Conservation (phyloP, 2,888 invertebrate genomes). For the Dynastes hyllus region DNA sequence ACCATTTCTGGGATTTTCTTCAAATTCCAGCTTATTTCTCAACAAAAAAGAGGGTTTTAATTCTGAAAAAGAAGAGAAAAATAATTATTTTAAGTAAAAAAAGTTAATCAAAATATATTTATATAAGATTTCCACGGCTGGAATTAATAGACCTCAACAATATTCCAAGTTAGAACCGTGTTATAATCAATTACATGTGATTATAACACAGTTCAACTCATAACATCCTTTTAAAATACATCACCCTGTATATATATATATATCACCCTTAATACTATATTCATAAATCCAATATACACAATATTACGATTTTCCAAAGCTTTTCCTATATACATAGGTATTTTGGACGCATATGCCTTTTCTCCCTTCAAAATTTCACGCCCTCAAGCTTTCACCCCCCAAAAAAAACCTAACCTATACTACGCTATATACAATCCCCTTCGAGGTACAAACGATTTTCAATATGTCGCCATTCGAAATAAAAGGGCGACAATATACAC, state of each 20-base stretch:
- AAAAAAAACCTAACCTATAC: slow-evolving; percentile 1
- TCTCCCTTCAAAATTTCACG: not conserved
- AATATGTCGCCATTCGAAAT: slow-evolving; percentile 55
- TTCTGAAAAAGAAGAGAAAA: no score
- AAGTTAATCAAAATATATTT: no score
- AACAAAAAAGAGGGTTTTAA: no score
- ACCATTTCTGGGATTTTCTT: no score
- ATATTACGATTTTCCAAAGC: slow-evolving; percentile 8
- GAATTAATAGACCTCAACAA: not conserved
- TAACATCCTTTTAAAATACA: not conserved
- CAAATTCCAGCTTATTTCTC: no score
- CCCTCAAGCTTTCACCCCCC: not conserved
- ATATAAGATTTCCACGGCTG: no score
- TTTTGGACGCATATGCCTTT: not conserved
- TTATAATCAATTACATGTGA: no score
- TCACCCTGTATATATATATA: not conserved
- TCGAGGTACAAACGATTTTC: slow-evolving; percentile 40
- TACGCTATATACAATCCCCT: not conserved
- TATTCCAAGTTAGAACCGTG: not conserved
- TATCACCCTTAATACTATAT: not conserved
- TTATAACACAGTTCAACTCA: no score
- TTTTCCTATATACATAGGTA: not conserved
- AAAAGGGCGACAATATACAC: slow-evolving; percentile 50
- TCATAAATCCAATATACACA: slow-evolving; percentile 17
- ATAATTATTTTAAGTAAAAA: no score